Percentiles rank a stretch among this genome's conserved stretches.
Conservation (phyloP, 2,797 vertebrate species). For the Brachyalestes nurse region DNA sequence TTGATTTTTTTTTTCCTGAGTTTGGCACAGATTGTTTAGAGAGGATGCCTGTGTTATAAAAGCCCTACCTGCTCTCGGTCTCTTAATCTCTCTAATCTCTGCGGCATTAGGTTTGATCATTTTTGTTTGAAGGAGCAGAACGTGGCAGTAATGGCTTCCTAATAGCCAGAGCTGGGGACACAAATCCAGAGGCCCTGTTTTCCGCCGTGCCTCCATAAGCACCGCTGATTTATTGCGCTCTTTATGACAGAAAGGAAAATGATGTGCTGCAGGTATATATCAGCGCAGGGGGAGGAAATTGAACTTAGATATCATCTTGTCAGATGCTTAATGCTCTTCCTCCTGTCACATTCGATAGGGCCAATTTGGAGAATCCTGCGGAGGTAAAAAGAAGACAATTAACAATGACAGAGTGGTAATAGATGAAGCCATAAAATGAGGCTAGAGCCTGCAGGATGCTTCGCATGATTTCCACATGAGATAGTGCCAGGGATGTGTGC, state of each 20-base stretch:
- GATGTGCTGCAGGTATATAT: conserved; percentile 99
- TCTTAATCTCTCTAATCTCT: conserved; percentile 99
- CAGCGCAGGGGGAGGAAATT: conserved; percentile 99
- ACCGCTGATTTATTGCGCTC: conserved; percentile 99
- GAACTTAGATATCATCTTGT: conserved; percentile 99
- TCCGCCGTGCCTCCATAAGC: conserved; percentile 96
- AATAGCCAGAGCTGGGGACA: conserved; percentile 98
- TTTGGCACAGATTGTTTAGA: conserved; percentile 98
- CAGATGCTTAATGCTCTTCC: conserved; percentile 99
- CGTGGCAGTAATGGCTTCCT: conserved; percentile 99
- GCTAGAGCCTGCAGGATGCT: conserved; percentile 96
- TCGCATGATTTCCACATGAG: conserved; percentile 99
- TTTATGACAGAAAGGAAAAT: conserved; percentile 99
- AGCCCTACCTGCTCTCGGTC: conserved; percentile 88
- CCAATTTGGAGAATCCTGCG: conserved; percentile 99
- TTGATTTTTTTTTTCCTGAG: conserved; percentile 71
- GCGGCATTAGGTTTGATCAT: conserved; percentile 99
- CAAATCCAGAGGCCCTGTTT: conserved; percentile 90
- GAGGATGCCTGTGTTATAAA: conserved; percentile 89
- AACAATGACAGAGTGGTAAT: conserved; percentile 99
- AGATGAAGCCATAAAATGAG: conserved; percentile 99
- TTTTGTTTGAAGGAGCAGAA: conserved; percentile 99
- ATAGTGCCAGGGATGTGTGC: conserved; percentile 90
- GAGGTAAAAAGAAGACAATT: conserved; percentile 99
- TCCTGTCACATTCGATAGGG: conserved; percentile 99